Evolutionary conservation across 2,797 vertebrate genomes (phyloP).

Genomic region (Danio kyathit): DNA sequence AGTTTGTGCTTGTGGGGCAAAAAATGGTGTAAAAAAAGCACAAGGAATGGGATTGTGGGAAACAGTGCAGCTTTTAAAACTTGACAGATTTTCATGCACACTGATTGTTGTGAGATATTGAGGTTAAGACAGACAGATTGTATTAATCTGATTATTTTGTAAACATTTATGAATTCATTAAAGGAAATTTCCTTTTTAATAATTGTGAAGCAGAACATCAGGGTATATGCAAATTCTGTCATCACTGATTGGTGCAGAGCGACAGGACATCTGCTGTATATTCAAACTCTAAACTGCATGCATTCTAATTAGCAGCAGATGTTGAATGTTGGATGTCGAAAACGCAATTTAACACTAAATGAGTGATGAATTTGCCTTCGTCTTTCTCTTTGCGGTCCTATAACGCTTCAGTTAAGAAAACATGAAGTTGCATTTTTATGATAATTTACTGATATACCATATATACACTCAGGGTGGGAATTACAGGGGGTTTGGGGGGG

Average conservation of each 20-base stretch:
- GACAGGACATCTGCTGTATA: conserved; percentile 26
- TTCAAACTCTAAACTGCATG: conserved; percentile 7
- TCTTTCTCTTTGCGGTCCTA: not conserved
- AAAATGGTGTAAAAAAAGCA: not conserved
- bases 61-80: not conserved
- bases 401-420: conserved; percentile 1
- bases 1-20: conserved; percentile 9
- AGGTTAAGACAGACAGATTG: not conserved
- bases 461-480: too few relatives aligned
- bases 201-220: conserved; percentile 4
- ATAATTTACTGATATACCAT: too few relatives aligned
- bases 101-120: not conserved
- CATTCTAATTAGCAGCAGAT: conserved; percentile 18
- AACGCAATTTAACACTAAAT: conserved; percentile 10
- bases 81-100: not conserved
- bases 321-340: conserved; percentile 3
- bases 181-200: not conserved
- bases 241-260: conserved; percentile 11
- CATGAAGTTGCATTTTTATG: too few relatives aligned
- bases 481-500: too few relatives aligned
- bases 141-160: not conserved
- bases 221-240: conserved; percentile 22
- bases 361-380: not conserved
- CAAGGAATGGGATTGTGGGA: not conserved
- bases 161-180: not conserved